Base-by-base conservation (phyloP, 2,888 invertebrate genomes). In the Chrysodeixis includens region DNA sequence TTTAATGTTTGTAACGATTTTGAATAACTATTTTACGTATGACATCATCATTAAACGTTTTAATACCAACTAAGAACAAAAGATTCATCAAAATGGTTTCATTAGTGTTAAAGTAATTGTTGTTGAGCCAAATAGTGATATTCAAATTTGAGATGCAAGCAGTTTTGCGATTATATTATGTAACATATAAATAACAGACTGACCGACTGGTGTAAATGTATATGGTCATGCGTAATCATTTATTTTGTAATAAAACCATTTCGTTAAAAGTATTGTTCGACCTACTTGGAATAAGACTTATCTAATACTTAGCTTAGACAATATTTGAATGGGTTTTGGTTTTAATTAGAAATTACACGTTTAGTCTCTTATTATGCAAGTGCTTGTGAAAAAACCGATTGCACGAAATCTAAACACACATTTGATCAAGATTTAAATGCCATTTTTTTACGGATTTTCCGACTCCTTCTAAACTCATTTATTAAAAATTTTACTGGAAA, bases 221-320 rank as follows among this genome's bases (percentile, higher is more conserved):
- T 70, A 58, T 62, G 62, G 62, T 8, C 54, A 61, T 53, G 58
- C 55, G 63, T 69, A 74, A 74, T 64, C 30, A 32, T 62, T 59
- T 49, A 62, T 78, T 78, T 78, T 74, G 76, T 64, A 76, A 76
- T 60, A 46, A 30, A 74, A 51, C 46, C 51, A 59, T 72, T 76
- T 71, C 26, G 56, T 26, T 71, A 49, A 54, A 62, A 56, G 30
- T 52, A 77, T 72, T 72, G 64, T 72, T 67, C 58, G 66, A 76
- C 67, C 74, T 8, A 64, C 51, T 61, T 76, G 51, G 30, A 60
- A 55, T 72, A n/a, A 49, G 56, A 75, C 30, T 69, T 66, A 73
- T 73, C 60, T 66, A 66, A 77, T 63, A 32, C n/a, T 46, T 62
- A 53, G 18, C 62, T 62, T n/a, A 22, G n/a, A 20, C 14, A 46